These are phyloP conservation scores for Myodes glareolus DNA, from an alignment of 2,113 vertebrate genomes.

Conservation along the genomic window DNA sequence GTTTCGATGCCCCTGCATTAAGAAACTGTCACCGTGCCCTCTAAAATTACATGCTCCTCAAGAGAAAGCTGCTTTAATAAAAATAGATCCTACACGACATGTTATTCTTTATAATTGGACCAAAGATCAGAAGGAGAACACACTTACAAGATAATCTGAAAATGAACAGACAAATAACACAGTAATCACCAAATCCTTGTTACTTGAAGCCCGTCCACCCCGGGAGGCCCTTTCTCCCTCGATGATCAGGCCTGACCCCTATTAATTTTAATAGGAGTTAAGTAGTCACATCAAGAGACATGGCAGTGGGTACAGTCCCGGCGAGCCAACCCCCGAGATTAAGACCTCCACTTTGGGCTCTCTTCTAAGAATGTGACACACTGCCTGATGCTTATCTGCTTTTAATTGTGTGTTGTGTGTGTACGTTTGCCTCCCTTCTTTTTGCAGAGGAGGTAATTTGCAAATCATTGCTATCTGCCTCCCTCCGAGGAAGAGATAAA, in stretches of 20 bases:
- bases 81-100: slow-evolving; percentile 84
- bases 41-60: slow-evolving; percentile 80
- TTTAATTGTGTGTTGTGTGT: slow-evolving; percentile 86
- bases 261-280: slow-evolving; percentile 91
- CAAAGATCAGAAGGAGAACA: slow-evolving; percentile 85
- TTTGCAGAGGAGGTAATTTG: slow-evolving; percentile 87
- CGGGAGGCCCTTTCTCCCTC: slow-evolving; percentile 85
- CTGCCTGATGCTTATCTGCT: slow-evolving; percentile 87
- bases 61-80: slow-evolving; percentile 78
- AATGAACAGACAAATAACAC: slow-evolving; percentile 89
- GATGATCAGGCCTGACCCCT: slow-evolving; percentile 86
- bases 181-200: slow-evolving; percentile 87
- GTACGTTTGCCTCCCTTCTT: slow-evolving; percentile 67
- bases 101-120: slow-evolving; percentile 87
- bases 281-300: slow-evolving; percentile 85
- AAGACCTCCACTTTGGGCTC: slow-evolving; percentile 88
- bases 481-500: slow-evolving; percentile 86
- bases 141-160: slow-evolving; percentile 90
- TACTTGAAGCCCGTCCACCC: slow-evolving; percentile 83
- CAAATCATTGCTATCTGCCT: slow-evolving; percentile 86
- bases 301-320: slow-evolving; percentile 58
- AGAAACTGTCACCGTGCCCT: slow-evolving; percentile 77
- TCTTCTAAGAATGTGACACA: slow-evolving; percentile 85
- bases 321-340: slow-evolving; percentile 84
- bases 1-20: slow-evolving; percentile 69